Conservation (phyloP, 2,888 invertebrate genomes). For the Arctia plantaginis region DNA sequence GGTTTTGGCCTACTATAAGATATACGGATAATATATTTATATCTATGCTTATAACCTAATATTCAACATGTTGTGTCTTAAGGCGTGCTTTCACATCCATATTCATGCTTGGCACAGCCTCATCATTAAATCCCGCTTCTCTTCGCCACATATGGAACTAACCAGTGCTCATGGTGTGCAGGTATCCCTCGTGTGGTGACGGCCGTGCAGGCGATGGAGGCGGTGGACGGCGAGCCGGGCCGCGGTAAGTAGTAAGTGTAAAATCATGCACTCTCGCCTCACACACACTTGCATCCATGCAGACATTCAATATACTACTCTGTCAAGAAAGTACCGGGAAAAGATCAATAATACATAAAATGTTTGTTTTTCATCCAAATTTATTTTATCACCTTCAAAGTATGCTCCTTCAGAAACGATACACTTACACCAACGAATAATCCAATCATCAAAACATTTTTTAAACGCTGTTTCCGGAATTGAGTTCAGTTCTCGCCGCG, state of each 20-base stretch:
- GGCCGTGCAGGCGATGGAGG: conserved; percentile 88
- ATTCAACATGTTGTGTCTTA: not conserved
- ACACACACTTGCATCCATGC: conserved; percentile 65
- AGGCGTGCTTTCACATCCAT: conserved; percentile 4
- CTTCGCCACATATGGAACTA: not conserved
- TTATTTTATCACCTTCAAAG: too few relatives aligned
- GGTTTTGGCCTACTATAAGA: too few relatives aligned
- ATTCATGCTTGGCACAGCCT: not conserved
- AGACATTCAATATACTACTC: conserved; percentile 58
- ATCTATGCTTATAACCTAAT: too few relatives aligned
- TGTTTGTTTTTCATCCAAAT: too few relatives aligned
- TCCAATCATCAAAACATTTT: too few relatives aligned
- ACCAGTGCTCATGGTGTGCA: conserved; percentile 62
- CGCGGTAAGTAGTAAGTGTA: conserved; percentile 94
- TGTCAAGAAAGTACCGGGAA: too few relatives aligned
- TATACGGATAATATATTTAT: too few relatives aligned
- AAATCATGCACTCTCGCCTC: conserved; percentile 85
- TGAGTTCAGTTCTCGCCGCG: too few relatives aligned
- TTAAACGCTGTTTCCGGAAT: too few relatives aligned
- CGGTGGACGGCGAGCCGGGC: conserved; percentile 88
- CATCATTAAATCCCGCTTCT: not conserved
- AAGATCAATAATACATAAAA: too few relatives aligned
- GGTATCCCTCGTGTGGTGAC: conserved; percentile 92
- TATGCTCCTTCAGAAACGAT: too few relatives aligned
- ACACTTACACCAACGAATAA: too few relatives aligned